Evolutionary conservation across 2,113 vertebrate species (phyloP).

Genomic region (Lycaon pictus): DNA sequence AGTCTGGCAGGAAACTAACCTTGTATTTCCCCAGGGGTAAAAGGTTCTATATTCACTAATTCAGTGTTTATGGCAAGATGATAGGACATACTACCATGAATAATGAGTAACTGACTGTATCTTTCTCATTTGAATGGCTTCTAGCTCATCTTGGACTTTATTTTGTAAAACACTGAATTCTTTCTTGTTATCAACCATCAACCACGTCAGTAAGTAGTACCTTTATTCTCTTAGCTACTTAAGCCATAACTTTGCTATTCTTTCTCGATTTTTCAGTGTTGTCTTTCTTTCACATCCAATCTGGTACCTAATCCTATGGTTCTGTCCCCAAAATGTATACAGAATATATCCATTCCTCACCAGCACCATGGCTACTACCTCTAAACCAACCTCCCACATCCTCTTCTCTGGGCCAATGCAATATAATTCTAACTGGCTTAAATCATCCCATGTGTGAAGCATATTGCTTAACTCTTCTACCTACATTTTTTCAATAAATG

Average conservation of each 20-base stretch:
- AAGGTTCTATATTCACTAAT: not conserved
- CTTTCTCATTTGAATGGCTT: not conserved
- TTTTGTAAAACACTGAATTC: not conserved
- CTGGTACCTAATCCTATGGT: not conserved
- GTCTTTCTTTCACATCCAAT: not conserved
- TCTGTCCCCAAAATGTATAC: accelerated
- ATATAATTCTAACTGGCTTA: not conserved
- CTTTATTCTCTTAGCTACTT: not conserved
- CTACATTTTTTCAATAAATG: not conserved
- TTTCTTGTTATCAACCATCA: not conserved
- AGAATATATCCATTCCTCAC: not conserved
- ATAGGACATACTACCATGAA: not conserved
- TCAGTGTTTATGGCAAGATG: not conserved
- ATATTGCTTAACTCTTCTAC: not conserved
- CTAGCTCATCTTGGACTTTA: not conserved
- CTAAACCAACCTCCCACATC: not conserved
- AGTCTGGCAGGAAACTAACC: not conserved
- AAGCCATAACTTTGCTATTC: not conserved
- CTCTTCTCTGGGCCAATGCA: not conserved
- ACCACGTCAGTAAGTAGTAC: not conserved
- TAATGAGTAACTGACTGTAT: not conserved
- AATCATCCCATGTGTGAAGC: not conserved
- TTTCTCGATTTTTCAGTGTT: not conserved
- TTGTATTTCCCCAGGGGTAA: accelerated
- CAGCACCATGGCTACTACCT: not conserved